Evolutionary conservation across 2,888 invertebrate species (phyloP).

Genomic region (Trypoxylon attenuatum): DNA sequence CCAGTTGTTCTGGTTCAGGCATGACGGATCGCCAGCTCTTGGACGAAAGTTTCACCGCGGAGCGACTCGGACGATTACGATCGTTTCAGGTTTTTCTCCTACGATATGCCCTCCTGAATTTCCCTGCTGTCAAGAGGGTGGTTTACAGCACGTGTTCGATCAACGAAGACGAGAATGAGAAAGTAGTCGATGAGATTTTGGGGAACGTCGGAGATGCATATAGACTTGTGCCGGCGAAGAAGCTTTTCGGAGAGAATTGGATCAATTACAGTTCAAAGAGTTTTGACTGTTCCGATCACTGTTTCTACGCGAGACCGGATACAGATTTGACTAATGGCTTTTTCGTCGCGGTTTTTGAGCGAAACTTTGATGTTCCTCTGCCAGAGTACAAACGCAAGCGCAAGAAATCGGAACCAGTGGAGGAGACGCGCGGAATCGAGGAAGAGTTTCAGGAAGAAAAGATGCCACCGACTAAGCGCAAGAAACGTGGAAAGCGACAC

Average conservation of each 20-base stretch:
- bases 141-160: slow-evolving; percentile 98
- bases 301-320: slow-evolving; percentile 86
- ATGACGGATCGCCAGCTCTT: slow-evolving; percentile 78
- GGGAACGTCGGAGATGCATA: slow-evolving; percentile 74
- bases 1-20: slow-evolving; percentile 95
- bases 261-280: slow-evolving; percentile 81
- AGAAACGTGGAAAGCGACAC: slow-evolving; percentile 12
- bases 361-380: slow-evolving; percentile 67
- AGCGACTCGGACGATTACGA: slow-evolving; percentile 81
- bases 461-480: neutral
- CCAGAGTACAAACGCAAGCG: slow-evolving; percentile 41
- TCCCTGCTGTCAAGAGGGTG: slow-evolving; percentile 88
- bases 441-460: no score
- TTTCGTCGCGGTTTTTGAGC: slow-evolving; percentile 93
- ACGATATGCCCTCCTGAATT: slow-evolving; percentile 87
- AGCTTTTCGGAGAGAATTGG: slow-evolving; percentile 81
- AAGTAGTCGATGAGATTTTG: slow-evolving; percentile 85
- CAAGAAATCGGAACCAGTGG: neutral
- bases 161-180: slow-evolving; percentile 93
- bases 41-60: slow-evolving; percentile 75
- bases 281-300: slow-evolving; percentile 82
- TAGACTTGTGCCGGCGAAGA: slow-evolving; percentile 79
- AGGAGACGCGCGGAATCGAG: no score
- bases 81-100: slow-evolving; percentile 89
- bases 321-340: slow-evolving; percentile 93